Evolutionary conservation across 1,140 invertebrate species (phyloP).

Genomic region (Microplitis demolitor): DNA sequence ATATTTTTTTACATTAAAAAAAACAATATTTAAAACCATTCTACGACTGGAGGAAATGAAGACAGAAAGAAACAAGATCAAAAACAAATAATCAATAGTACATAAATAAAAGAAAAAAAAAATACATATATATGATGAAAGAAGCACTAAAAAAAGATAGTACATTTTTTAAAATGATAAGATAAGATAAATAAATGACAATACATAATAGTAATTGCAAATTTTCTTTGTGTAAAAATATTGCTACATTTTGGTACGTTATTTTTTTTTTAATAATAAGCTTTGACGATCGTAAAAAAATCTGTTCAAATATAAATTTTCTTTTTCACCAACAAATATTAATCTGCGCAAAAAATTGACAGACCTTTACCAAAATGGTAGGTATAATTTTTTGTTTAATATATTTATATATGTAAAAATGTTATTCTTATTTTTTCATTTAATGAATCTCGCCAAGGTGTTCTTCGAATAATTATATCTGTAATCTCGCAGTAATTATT

Average conservation of each 20-base stretch:
- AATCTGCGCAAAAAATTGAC: slow-evolving; percentile 48
- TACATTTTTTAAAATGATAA: neutral
- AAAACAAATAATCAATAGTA: slow-evolving; percentile 12
- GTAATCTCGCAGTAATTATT: slow-evolving; percentile 15
- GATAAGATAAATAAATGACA: slow-evolving; percentile 32
- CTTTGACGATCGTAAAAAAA: slow-evolving; percentile 14
- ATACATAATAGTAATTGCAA: slow-evolving; percentile 35
- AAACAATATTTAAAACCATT: too few relatives aligned
- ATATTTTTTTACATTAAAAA: too few relatives aligned
- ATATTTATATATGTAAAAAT: neutral
- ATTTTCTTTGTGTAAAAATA: slow-evolving; percentile 56
- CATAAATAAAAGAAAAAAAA: slow-evolving; percentile 31
- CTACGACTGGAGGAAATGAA: neutral
- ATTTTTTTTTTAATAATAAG: slow-evolving; percentile 20
- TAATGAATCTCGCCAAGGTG: slow-evolving; percentile 41
- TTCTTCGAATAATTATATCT: neutral
- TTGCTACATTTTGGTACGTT: slow-evolving; percentile 39
- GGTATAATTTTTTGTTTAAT: neutral
- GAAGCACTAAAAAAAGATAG: neutral
- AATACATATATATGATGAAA: slow-evolving; percentile 13
- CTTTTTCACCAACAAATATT: slow-evolving; percentile 2
- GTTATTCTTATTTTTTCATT: slow-evolving; percentile 32
- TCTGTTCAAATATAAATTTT: slow-evolving; percentile 10
- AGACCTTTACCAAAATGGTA: slow-evolving; percentile 14
- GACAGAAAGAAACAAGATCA: slow-evolving; percentile 15